Evolutionary conservation across 2,797 vertebrate genomes (phyloP).

Genomic region (Ceyx erithaca): DNA sequence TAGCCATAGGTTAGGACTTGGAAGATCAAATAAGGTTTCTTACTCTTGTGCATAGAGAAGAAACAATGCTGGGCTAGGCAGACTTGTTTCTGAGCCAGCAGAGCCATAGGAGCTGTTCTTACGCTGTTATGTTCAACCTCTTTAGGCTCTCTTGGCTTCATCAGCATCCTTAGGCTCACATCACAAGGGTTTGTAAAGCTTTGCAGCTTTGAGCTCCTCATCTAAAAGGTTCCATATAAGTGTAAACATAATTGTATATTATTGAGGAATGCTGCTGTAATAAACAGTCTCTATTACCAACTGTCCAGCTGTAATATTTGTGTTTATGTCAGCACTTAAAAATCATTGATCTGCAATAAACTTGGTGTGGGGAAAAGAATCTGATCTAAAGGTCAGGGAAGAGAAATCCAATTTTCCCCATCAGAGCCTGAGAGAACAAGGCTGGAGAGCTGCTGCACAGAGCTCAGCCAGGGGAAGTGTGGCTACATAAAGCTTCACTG

Average conservation of each 20-base stretch:
- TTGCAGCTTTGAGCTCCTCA: neutral
- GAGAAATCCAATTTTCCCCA: conserved; percentile 27
- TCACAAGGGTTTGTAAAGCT: neutral
- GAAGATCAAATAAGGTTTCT: neutral
- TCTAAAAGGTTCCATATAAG: neutral
- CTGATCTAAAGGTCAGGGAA: conserved; percentile 21
- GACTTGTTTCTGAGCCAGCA: neutral
- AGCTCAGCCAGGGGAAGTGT: neutral
- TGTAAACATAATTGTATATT: conserved; percentile 30
- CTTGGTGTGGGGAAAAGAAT: neutral
- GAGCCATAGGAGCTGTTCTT: neutral
- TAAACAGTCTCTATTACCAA: conserved; percentile 36
- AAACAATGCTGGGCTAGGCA: neutral
- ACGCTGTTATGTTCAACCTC: neutral
- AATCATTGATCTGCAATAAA: conserved; percentile 63
- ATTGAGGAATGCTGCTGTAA: conserved; percentile 28
- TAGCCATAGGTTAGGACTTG: neutral
- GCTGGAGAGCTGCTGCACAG: neutral
- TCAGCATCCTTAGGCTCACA: neutral
- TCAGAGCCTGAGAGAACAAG: neutral
- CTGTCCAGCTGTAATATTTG: conserved; percentile 39
- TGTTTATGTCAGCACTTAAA: conserved; percentile 68
- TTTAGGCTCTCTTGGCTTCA: neutral
- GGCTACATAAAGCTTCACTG: neutral
- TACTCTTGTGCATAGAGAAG: neutral